Evolutionary conservation across 1,140 invertebrate genomes (phyloP).

Genomic region (Cyclargus thomasi): DNA sequence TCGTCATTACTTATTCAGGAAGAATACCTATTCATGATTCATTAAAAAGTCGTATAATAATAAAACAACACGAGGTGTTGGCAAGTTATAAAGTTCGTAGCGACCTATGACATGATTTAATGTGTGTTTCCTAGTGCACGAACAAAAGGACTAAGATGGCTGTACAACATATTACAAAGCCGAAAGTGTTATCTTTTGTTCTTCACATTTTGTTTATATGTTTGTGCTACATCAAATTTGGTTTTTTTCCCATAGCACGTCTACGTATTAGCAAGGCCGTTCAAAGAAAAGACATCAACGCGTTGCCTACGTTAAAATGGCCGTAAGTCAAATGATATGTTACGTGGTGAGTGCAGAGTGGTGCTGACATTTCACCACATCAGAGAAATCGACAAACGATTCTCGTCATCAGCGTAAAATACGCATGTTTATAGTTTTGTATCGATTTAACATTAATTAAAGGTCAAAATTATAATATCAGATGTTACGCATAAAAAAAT

Average conservation of each 20-base stretch:
- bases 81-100: neutral
- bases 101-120: conserved; percentile 2
- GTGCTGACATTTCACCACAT: neutral
- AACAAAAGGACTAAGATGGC: neutral
- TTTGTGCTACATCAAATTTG: too few species aligned
- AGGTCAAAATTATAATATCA: neutral
- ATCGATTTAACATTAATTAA: neutral
- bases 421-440: neutral
- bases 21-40: conserved; percentile 7
- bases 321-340: neutral
- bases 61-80: conserved; percentile 3
- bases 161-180: too few species aligned
- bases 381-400: neutral
- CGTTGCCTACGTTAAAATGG: neutral
- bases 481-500: neutral
- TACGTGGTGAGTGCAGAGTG: neutral
- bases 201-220: too few species aligned
- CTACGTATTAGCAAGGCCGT: neutral
- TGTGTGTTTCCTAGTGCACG: neutral
- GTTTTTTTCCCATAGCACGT: neutral
- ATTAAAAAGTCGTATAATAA: conserved; percentile 1
- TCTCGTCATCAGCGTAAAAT: neutral
- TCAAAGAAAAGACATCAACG: neutral
- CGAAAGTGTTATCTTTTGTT: too few species aligned
- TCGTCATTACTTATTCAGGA: conserved; percentile 7